These are phyloP conservation scores for Taeniopygia guttata DNA, from an alignment of 2,797 vertebrate species.

Conservation along the genomic window DNA sequence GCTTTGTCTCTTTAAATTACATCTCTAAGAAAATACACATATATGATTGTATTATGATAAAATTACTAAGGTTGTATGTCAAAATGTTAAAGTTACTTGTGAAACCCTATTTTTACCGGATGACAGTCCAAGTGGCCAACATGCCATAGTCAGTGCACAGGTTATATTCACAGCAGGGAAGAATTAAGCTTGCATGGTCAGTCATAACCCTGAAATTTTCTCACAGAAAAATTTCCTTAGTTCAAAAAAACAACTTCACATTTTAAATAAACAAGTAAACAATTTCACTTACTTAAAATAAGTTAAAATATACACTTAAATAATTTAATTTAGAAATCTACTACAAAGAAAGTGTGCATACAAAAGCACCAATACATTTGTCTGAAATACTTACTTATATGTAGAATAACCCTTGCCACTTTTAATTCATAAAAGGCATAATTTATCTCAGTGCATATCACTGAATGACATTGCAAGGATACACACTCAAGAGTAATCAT, in stretches of 20 bases:
- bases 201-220: not conserved
- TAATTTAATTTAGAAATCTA: not conserved
- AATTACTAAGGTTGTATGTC: not conserved
- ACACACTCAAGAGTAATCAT: not conserved
- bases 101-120: not conserved
- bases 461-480: not conserved
- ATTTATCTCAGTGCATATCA: not conserved
- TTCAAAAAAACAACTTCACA: not conserved
- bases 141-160: not conserved
- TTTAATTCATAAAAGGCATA: not conserved
- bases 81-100: not conserved
- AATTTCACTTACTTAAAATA: not conserved
- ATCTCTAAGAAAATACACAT: not conserved
- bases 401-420: not conserved
- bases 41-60: not conserved
- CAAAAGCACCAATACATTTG: not conserved
- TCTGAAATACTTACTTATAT: not conserved
- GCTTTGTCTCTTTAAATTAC: not conserved
- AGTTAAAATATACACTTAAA: not conserved
- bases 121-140: not conserved
- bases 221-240: not conserved
- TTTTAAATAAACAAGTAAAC: not conserved
- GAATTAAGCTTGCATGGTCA: not conserved
- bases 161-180: conserved; percentile 5
- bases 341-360: not conserved